These are phyloP conservation scores for Drosophila bocki DNA, from an alignment of 1,140 invertebrate species.

Conservation along the genomic window DNA sequence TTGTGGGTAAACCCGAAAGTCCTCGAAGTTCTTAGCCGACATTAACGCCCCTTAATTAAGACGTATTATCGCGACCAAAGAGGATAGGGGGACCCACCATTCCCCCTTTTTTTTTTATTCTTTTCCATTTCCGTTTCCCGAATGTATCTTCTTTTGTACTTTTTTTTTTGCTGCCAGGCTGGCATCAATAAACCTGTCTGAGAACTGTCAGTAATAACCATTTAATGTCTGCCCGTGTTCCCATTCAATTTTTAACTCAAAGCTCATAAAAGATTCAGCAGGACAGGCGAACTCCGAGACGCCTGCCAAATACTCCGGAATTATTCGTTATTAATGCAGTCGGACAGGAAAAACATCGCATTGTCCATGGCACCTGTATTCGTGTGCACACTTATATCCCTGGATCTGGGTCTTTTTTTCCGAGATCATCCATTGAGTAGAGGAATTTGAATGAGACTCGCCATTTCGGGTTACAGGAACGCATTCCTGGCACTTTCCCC, in stretches of 20 bases:
- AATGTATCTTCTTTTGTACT: neutral
- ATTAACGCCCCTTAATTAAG: constrained; percentile 67
- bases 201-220: constrained; percentile 59
- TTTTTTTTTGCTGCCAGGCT: constrained; percentile 23
- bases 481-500: neutral
- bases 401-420: neutral
- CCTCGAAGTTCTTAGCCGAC: constrained; percentile 24
- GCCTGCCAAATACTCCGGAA: constrained; percentile 48
- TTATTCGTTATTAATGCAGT: constrained; percentile 52
- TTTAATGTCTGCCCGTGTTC: constrained; percentile 58
- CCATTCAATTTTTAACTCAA: constrained; percentile 52
- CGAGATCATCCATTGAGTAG: neutral
- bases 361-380: constrained; percentile 12
- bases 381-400: neutral
- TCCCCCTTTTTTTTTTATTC: neutral
- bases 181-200: constrained; percentile 73
- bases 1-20: constrained; percentile 23
- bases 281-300: constrained; percentile 43
- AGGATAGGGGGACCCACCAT: neutral
- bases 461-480: constrained; percentile 9
- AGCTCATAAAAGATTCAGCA: constrained; percentile 51
- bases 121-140: constrained; percentile 24
- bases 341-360: constrained; percentile 27
- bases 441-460: neutral
- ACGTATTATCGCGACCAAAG: constrained; percentile 34